These are phyloP conservation scores for Daboia siamensis DNA, from an alignment of 2,113 vertebrate genomes.

Conservation along the genomic window DNA sequence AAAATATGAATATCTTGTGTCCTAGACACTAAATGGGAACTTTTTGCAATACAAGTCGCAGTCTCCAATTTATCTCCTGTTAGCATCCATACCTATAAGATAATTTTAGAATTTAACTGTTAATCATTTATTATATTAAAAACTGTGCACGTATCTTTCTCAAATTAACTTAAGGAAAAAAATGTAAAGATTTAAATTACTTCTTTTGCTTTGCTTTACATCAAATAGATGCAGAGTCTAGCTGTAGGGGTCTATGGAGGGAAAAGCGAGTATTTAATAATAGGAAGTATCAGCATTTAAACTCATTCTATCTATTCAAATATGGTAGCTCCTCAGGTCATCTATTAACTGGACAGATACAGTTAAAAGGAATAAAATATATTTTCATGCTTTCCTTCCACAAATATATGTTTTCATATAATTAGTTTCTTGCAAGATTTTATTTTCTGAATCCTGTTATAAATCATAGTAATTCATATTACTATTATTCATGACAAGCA, in stretches of 20 bases:
- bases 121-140: background rate
- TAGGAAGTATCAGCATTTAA: background rate
- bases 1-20: slow-evolving; percentile 92
- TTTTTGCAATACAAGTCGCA: slow-evolving; percentile 95
- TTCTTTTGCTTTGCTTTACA: background rate
- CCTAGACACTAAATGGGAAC: slow-evolving; percentile 92
- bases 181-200: background rate
- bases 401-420: background rate
- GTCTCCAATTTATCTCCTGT: slow-evolving; percentile 97
- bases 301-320: background rate
- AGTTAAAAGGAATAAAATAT: background rate
- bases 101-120: slow-evolving; percentile 1
- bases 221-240: background rate
- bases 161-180: background rate
- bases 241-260: background rate
- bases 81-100: slow-evolving; percentile 92
- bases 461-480: background rate
- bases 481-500: background rate
- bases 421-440: background rate
- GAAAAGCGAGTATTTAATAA: background rate
- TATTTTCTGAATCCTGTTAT: background rate
- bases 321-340: background rate
- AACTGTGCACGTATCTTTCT: background rate
- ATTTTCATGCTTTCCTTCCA: background rate
- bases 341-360: background rate